These are phyloP conservation scores for Schizopygopsis malacanthus DNA, from an alignment of 2,797 vertebrate genomes.

Conservation along the genomic window DNA sequence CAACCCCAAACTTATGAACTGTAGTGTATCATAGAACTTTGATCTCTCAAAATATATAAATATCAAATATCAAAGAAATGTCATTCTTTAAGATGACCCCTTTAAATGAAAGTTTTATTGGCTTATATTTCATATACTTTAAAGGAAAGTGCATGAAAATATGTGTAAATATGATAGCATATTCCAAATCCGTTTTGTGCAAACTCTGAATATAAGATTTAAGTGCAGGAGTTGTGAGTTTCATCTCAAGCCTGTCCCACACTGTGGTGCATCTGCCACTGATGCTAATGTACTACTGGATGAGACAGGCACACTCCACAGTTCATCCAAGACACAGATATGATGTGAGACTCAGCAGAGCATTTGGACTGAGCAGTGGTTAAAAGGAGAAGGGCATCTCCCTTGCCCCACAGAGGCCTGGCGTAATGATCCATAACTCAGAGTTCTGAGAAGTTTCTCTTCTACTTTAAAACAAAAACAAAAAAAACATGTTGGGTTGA, in stretches of 20 bases:
- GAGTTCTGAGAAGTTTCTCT: constrained; percentile 7
- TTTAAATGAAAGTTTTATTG: background rate
- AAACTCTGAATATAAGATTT: background rate
- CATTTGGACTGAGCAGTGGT: constrained; percentile 15
- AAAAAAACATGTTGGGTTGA: constrained; percentile 27
- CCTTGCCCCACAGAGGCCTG: constrained; percentile 23
- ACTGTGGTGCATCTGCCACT: background rate
- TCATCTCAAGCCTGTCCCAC: background rate
- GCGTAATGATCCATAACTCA: constrained; percentile 46
- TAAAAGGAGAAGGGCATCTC: background rate
- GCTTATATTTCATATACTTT: background rate
- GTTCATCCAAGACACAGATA: constrained; percentile 21
- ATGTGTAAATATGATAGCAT: background rate
- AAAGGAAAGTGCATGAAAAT: constrained; percentile 2
- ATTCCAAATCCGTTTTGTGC: background rate
- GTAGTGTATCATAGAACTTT: background rate
- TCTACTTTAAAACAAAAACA: background rate
- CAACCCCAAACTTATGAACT: background rate
- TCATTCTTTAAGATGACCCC: background rate
- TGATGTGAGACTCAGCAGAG: constrained; percentile 4
- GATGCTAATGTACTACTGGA: background rate
- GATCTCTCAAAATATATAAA: background rate
- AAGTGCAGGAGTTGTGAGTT: background rate
- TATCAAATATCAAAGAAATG: background rate
- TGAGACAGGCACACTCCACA: background rate